Conservation (phyloP, 64 coral and sea anemone species). For the Montipora capricornis region DNA sequence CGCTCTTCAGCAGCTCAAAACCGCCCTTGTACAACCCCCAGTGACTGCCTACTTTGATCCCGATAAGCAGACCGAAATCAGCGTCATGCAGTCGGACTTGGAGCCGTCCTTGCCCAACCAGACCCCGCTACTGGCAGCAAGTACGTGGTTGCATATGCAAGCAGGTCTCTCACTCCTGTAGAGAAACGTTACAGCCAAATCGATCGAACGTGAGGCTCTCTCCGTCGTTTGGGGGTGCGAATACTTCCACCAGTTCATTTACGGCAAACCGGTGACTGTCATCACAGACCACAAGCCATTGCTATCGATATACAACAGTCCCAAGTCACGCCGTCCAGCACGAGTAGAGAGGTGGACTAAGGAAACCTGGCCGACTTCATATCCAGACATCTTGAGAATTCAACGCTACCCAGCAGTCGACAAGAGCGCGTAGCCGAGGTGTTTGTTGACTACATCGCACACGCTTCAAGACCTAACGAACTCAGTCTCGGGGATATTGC, state of each 20-base stretch:
- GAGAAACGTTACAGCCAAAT: constrained; percentile 37
- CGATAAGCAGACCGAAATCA: constrained; percentile 4
- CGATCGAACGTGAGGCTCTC: constrained; percentile 61
- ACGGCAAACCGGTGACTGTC: no score
- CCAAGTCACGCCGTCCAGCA: constrained; percentile 55
- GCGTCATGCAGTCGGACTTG: no score
- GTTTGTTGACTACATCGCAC: no score
- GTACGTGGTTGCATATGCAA: background rate
- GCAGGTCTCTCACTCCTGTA: constrained; percentile 4
- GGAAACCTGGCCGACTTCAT: constrained; percentile 46
- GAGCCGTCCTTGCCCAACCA: background rate
- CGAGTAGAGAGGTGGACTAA: constrained; percentile 54
- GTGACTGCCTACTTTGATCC: constrained; percentile 68
- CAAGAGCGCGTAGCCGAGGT: constrained; percentile 63
- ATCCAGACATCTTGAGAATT: constrained; percentile 54
- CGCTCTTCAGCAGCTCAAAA: constrained; percentile 4
- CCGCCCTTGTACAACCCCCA: background rate
- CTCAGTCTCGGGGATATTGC: constrained; percentile 5
- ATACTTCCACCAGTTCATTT: no score
- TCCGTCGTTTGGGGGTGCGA: no score
- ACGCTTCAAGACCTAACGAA: constrained; percentile 48
- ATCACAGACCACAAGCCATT: no score
- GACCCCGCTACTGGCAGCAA: constrained; percentile 22
- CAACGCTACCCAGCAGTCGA: constrained; percentile 27
- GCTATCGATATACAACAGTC: no score